These are phyloP conservation scores for Laodelphax striatellus DNA, from an alignment of 1,140 invertebrate species.

Conservation along the genomic window DNA sequence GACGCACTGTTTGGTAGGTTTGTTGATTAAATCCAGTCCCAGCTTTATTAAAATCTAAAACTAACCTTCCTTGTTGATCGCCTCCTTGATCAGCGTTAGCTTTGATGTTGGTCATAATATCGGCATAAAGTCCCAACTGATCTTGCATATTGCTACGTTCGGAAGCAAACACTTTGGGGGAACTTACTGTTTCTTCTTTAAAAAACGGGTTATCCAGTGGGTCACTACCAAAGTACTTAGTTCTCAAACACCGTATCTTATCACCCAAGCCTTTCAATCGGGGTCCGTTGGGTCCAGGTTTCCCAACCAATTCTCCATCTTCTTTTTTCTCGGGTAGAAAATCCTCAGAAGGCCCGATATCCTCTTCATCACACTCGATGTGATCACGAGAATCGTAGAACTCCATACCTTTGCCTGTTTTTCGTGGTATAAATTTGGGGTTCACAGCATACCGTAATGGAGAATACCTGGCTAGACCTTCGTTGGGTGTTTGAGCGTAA, in stretches of 20 bases:
- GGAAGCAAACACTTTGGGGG: neutral
- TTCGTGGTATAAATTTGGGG: constrained; percentile 33
- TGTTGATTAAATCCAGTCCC: too few relatives aligned
- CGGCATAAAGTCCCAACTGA: constrained; percentile 6
- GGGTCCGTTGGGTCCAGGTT: constrained; percentile 22
- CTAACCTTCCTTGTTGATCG: neutral
- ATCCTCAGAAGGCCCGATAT: constrained; percentile 30
- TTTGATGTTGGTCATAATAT: constrained; percentile 9
- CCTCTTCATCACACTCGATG: constrained; percentile 33
- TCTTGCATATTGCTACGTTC: neutral
- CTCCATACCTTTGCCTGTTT: constrained; percentile 38
- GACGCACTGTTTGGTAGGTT: neutral
- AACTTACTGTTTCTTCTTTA: constrained; percentile 33
- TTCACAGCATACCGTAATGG: constrained; percentile 45
- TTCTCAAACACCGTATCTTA: constrained; percentile 60
- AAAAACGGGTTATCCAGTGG: constrained; percentile 65
- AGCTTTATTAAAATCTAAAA: neutral
- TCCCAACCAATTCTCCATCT: constrained; percentile 24
- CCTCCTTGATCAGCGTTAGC: neutral
- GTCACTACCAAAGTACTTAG: constrained; percentile 57
- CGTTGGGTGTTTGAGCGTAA: constrained; percentile 25
- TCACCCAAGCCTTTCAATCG: constrained; percentile 46
- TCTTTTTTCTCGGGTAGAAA: constrained; percentile 14
- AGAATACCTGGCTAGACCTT: constrained; percentile 36
- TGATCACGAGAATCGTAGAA: constrained; percentile 45